Conservation (phyloP, 1,140 invertebrate species). For the Zophobas atratus region DNA sequence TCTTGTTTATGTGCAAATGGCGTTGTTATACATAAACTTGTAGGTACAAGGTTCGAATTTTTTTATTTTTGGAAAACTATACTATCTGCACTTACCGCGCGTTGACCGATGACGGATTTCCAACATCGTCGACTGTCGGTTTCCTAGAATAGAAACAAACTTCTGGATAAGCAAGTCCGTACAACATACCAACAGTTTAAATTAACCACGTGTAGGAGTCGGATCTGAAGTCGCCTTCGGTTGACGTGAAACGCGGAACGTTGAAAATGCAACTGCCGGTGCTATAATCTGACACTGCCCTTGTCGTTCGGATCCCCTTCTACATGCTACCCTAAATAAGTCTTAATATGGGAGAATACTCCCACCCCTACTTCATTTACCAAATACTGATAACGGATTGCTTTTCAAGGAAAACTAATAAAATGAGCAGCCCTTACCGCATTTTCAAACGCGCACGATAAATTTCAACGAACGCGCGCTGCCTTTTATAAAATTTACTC, state of each 20-base stretch:
- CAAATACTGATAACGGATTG: slow-evolving; percentile 50
- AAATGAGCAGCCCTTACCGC: not conserved
- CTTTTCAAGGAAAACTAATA: slow-evolving; percentile 9
- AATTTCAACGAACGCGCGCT: too few species aligned
- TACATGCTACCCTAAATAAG: slow-evolving; percentile 62
- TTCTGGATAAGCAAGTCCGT: slow-evolving; percentile 66
- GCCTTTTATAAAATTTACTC: too few species aligned
- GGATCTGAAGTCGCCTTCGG: not conserved
- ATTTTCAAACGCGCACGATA: not conserved
- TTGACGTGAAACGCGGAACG: slow-evolving; percentile 30
- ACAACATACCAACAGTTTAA: slow-evolving; percentile 58
- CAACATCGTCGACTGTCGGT: slow-evolving; percentile 80
- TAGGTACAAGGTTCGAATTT: slow-evolving; percentile 3
- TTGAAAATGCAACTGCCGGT: slow-evolving; percentile 54
- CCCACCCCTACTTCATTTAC: slow-evolving; percentile 55
- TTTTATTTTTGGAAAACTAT: slow-evolving; percentile 24
- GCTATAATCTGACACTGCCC: slow-evolving; percentile 53
- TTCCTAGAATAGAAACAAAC: slow-evolving; percentile 79
- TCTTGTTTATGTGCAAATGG: slow-evolving; percentile 53
- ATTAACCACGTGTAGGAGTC: slow-evolving; percentile 40
- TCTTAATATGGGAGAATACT: slow-evolving; percentile 59
- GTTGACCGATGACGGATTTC: slow-evolving; percentile 79
- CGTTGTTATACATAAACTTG: slow-evolving; percentile 52
- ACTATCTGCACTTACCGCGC: slow-evolving; percentile 75
- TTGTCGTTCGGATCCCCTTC: slow-evolving; percentile 51